Evolutionary conservation across 2,113 vertebrate species (phyloP).

Genomic region (Helogale parvula): DNA sequence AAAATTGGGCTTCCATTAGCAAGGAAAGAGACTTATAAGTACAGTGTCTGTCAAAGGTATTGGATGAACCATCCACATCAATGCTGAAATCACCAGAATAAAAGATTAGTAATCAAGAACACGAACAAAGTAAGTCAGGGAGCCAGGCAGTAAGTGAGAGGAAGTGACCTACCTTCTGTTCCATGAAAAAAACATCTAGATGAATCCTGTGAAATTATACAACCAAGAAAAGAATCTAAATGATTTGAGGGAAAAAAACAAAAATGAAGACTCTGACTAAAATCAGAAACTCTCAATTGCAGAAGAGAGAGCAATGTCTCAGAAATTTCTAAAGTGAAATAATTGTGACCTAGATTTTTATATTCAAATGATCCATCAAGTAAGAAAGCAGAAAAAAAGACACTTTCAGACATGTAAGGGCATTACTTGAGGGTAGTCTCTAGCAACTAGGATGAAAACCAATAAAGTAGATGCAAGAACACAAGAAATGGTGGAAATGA

Average conservation of each 20-base stretch:
- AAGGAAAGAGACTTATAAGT: neutral
- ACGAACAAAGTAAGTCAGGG: neutral
- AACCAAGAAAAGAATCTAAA: neutral
- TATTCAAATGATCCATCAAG: neutral
- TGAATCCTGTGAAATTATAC: neutral
- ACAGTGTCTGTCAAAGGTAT: neutral
- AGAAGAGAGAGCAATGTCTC: neutral
- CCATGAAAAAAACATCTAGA: neutral
- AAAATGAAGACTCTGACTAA: conserved; percentile 26
- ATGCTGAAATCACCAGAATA: neutral
- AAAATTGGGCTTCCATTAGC: neutral
- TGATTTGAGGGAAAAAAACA: neutral
- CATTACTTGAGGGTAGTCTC: conserved; percentile 30
- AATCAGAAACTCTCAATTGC: neutral
- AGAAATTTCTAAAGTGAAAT: conserved; percentile 13
- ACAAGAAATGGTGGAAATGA: conserved; percentile 12
- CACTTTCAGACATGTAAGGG: neutral
- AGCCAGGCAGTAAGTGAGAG: neutral
- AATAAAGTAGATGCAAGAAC: conserved; percentile 28
- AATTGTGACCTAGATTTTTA: conserved; percentile 39
- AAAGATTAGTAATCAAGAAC: neutral
- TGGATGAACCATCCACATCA: neutral
- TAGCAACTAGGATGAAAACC: conserved; percentile 40
- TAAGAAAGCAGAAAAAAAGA: conserved; percentile 19
- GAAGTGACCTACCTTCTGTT: neutral